These are phyloP conservation scores for Drosophila acutilabella DNA, from an alignment of 2,888 invertebrate species.

Conservation along the genomic window DNA sequence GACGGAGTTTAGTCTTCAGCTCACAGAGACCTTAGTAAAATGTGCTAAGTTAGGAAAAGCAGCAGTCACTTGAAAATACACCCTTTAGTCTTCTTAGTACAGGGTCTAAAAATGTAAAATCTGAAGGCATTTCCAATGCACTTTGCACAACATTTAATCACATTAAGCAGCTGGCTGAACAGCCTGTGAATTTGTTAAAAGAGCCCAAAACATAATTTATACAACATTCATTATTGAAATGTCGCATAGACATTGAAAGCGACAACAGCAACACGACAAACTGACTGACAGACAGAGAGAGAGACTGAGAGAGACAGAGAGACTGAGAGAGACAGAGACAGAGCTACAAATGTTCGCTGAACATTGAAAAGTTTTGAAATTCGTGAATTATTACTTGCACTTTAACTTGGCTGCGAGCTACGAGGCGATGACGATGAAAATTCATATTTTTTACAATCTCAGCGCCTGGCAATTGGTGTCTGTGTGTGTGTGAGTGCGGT, in stretches of 20 bases:
- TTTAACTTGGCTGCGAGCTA: slow-evolving; percentile 71
- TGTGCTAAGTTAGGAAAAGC: no score
- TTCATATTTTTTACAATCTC: slow-evolving; percentile 60
- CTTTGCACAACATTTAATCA: slow-evolving; percentile 78
- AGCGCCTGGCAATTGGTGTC: slow-evolving; percentile 53
- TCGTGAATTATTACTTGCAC: slow-evolving; percentile 80
- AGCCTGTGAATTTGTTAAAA: slow-evolving; percentile 60
- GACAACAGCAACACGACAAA: slow-evolving; percentile 30
- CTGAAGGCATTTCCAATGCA: slow-evolving; percentile 54
- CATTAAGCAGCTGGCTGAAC: slow-evolving; percentile 68
- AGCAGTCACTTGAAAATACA: no score
- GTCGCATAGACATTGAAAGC: slow-evolving; percentile 75
- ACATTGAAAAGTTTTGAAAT: slow-evolving; percentile 75
- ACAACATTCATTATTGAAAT: slow-evolving; percentile 74
- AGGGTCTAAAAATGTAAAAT: slow-evolving; percentile 8
- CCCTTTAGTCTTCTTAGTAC: background rate
- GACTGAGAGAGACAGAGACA: slow-evolving; percentile 4
- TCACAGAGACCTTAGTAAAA: no score
- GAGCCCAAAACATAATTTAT: slow-evolving; percentile 70
- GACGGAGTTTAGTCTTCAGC: no score
- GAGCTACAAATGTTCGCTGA: slow-evolving; percentile 50
- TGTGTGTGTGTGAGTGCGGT: slow-evolving; percentile 27
- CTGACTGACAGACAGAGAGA: slow-evolving; percentile 10
- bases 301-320: slow-evolving; percentile 14
- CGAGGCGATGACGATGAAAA: slow-evolving; percentile 72